Percentiles rank a stretch among this genome's conserved stretches.
Conservation (phyloP, 2,888 invertebrate genomes). For the Gonocerus acuteangulatus region DNA sequence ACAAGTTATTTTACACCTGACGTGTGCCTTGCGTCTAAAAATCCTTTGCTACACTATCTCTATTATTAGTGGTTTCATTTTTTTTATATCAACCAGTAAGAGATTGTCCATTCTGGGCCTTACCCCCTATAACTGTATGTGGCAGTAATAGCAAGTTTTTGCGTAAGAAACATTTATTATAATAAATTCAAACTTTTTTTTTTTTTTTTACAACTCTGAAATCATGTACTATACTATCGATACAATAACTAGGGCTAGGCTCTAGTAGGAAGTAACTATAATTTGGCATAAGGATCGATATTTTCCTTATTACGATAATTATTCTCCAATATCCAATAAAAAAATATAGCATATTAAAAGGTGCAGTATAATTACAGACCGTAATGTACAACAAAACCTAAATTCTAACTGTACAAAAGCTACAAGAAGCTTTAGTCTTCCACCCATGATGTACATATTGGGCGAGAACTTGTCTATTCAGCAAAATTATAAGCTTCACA, state of each 20-base stretch:
- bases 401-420: conserved; percentile 19
- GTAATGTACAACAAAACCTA: conserved; percentile 1
- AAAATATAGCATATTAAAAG: conserved; percentile 24
- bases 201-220: not conserved
- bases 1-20: not conserved
- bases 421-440: conserved; percentile 10
- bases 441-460: not conserved
- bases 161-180: not conserved
- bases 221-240: not conserved
- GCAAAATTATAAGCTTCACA: not conserved
- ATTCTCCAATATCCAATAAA: conserved; percentile 10
- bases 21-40: not conserved
- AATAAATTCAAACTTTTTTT: not conserved
- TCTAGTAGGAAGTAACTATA: conserved; percentile 6
- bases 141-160: conserved; percentile 4
- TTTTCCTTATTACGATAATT: not conserved
- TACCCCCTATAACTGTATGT: conserved; percentile 10
- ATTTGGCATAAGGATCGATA: not conserved
- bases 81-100: not conserved
- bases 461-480: not conserved
- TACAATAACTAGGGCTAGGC: conserved; percentile 12
- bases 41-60: not conserved
- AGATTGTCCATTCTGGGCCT: conserved; percentile 16
- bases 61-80: not conserved
- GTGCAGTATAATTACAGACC: conserved; percentile 12